phyloP scores from a whole-genome alignment of 2,113 vertebrate species.

The Vidua macroura region DNA sequence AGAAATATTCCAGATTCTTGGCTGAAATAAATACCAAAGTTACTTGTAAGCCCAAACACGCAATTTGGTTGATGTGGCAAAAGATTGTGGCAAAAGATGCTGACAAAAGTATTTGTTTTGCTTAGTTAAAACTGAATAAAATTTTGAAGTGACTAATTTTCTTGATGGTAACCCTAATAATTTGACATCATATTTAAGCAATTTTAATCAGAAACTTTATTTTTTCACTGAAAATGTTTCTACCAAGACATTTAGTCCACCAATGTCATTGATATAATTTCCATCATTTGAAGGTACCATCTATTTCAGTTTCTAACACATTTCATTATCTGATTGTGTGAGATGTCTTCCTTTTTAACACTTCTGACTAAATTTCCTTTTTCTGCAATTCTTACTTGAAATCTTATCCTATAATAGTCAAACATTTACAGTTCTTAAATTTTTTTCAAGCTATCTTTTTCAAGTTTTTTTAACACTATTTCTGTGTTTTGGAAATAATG shows the following conservation, averaged over 20 bases:
- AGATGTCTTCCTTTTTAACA: background rate
- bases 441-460: background rate
- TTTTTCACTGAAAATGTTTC: background rate
- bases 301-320: background rate
- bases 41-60: background rate
- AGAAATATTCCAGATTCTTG: background rate
- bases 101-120: background rate
- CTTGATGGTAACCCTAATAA: background rate
- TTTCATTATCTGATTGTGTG: background rate
- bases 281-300: background rate
- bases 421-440: background rate
- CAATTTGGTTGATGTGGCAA: background rate
- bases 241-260: background rate
- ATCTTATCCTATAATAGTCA: background rate
- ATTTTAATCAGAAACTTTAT: background rate
- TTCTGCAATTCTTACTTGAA: background rate
- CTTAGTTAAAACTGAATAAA: background rate
- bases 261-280: background rate
- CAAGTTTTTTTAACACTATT: background rate
- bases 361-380: background rate
- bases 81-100: accelerated
- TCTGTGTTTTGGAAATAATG: background rate
- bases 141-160: background rate
- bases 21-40: background rate
- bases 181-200: background rate